Base-by-base conservation (phyloP, 2,113 vertebrate genomes). In the Neodon shergylaensis region DNA sequence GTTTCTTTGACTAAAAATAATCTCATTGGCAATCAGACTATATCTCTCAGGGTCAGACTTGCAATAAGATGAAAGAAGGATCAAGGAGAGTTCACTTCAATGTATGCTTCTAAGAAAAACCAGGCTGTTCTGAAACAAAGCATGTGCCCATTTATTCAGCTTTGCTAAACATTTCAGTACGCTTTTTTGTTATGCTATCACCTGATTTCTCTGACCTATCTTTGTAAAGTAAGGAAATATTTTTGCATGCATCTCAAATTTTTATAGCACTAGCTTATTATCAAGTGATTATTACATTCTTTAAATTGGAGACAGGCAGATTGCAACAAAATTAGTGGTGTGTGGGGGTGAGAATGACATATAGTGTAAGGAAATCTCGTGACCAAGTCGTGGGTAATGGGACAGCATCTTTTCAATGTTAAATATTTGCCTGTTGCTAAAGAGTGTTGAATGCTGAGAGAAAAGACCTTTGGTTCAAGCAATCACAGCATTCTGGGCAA, bases 1-100 rank as follows among this genome's bases (percentile, higher is more conserved):
- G 36, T 85, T 61, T 91, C 65, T 87, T 85, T 92, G 86, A 72
- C 72, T 88, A 88, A 92, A 90, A 95, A 91, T 42, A 95, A 90
- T 81, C 12, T 79, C 54, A 49, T 58, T 90, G 72, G 31, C 42
- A 47, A n/a, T 70, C 77, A 65, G 13, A 26, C 79, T 92, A 81
- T 11, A 49, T 61, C 89, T 39, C 85, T 92, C 47, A 84, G 92
- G 90, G 94, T 87, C 84, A 94, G 14, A 36, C 49, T 83, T 42
- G 54, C 54, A 79, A 17, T 54, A n/a, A 88, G 33, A 36, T 31
- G 16, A 88, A 87, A 19, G n/a, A 63, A 94, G 52, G 84, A 79
- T 95, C 86, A 65, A 52, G 81, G 65, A 96, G 54, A 91, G 13
- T 79, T 86, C 21, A 31, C 58, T 83, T 88, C 73, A 85, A 49